Evolutionary conservation across 2,113 vertebrate species (phyloP).

Genomic region (Gnathonemus longibarbis): DNA sequence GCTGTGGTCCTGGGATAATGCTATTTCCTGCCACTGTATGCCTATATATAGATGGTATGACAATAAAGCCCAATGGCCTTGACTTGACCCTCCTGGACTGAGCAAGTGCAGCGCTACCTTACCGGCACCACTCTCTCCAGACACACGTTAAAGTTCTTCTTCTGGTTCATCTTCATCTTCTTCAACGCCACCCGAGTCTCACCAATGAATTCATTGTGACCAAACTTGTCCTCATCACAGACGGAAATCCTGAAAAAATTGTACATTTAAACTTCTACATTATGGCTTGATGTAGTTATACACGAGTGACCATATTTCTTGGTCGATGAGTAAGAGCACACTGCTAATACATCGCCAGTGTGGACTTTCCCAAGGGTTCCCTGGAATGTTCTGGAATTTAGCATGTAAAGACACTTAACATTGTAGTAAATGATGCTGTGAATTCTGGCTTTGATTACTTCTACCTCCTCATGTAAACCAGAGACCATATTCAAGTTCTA

Average conservation of each 20-base stretch:
- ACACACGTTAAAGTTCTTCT: slow-evolving; percentile 92
- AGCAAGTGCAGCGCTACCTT: slow-evolving; percentile 38
- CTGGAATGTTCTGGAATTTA: not conserved
- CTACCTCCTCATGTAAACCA: not conserved
- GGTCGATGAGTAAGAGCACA: not conserved
- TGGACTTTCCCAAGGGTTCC: not conserved
- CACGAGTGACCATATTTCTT: not conserved
- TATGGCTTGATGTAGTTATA: not conserved
- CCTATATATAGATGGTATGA: not conserved
- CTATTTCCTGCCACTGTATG: not conserved
- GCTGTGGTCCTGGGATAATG: not conserved
- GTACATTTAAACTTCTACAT: not conserved
- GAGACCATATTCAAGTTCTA: not conserved
- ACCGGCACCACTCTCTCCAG: slow-evolving; percentile 88
- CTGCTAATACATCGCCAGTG: not conserved
- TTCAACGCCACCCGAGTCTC: slow-evolving; percentile 91
- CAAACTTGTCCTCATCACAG: slow-evolving; percentile 95
- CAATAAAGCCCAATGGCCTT: not conserved
- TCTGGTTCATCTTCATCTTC: slow-evolving; percentile 88
- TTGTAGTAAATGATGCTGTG: not conserved
- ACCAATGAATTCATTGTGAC: slow-evolving; percentile 95
- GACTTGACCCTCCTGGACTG: not conserved
- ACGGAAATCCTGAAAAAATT: slow-evolving; percentile 75
- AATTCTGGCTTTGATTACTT: not conserved
- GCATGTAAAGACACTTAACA: not conserved